These are phyloP conservation scores for Microplitis manilae DNA, from an alignment of 2,888 invertebrate species.

Conservation along the genomic window DNA sequence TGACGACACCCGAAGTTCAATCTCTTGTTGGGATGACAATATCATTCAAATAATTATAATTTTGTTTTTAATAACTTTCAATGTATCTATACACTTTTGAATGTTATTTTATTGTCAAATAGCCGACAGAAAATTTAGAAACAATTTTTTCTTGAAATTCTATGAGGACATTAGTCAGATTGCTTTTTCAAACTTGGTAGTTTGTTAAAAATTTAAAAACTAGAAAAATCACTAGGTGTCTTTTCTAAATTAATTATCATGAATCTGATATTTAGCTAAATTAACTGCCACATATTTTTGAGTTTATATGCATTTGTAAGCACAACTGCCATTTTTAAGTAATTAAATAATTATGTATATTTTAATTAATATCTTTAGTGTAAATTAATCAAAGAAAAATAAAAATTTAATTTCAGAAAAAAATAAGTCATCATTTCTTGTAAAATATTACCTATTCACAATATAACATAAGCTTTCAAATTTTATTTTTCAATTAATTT, in stretches of 20 bases:
- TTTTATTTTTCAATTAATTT: too few relatives aligned
- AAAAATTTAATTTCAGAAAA: conserved; percentile 4
- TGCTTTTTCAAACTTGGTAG: background rate
- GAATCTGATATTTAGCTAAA: conserved; percentile 58
- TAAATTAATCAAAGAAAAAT: conserved; percentile 47
- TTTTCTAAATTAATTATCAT: conserved; percentile 44
- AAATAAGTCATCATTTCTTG: background rate
- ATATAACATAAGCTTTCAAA: too few relatives aligned
- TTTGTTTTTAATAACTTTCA: too few relatives aligned
- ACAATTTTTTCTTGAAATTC: too few relatives aligned
- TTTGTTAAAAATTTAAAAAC: conserved; percentile 19
- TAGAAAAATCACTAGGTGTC: conserved; percentile 44
- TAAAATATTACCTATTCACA: background rate
- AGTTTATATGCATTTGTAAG: conserved; percentile 63
- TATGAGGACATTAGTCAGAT: conserved; percentile 9
- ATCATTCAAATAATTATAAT: too few relatives aligned
- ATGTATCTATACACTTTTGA: too few relatives aligned
- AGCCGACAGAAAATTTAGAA: too few relatives aligned
- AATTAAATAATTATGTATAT: background rate
- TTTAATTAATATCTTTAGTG: background rate
- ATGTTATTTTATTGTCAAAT: too few relatives aligned
- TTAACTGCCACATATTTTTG: conserved; percentile 66
- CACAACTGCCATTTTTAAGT: conserved; percentile 66
- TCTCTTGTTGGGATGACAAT: too few relatives aligned
- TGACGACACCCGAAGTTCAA: too few relatives aligned